phyloP scores from a whole-genome alignment of 2,888 invertebrate genomes.

The Ennomos fuscantarius region DNA sequence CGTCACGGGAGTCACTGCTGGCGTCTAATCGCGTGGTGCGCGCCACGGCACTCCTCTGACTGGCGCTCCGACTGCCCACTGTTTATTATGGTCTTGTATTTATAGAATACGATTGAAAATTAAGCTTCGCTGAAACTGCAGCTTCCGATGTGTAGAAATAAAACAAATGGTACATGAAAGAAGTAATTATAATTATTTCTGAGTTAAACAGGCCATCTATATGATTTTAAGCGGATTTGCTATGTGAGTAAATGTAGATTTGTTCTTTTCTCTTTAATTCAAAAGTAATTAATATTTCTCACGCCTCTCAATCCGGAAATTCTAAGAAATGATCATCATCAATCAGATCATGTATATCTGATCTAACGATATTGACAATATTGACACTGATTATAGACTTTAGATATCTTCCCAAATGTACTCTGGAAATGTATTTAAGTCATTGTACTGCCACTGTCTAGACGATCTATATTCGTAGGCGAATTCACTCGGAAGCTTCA shows the following conservation, averaged over 20 bases:
- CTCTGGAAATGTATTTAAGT: constrained; percentile 30
- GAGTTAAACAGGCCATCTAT: no score
- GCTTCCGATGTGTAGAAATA: constrained; percentile 16
- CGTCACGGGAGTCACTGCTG: constrained; percentile 31
- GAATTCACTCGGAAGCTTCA: constrained; percentile 26
- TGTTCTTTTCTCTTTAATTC: no score
- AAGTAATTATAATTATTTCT: not conserved
- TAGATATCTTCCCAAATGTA: constrained; percentile 9
- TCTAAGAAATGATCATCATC: no score
- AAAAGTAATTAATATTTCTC: no score
- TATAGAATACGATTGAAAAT: constrained; percentile 60
- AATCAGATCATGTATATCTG: no score
- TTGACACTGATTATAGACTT: no score
- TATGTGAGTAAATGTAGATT: no score
- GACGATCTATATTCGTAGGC: constrained; percentile 41
- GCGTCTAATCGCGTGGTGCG: constrained; percentile 42
- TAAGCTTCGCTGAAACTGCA: constrained; percentile 36
- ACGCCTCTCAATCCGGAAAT: no score
- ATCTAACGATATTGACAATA: no score
- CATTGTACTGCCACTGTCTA: constrained; percentile 38
- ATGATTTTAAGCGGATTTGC: no score
- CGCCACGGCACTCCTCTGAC: constrained; percentile 65
- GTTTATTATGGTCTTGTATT: constrained; percentile 68
- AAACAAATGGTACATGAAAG: constrained; percentile 6
- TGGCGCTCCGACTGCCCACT: constrained; percentile 49